Base-by-base conservation (phyloP, 1,140 invertebrate genomes). In the Leptinotarsa lineolata region DNA sequence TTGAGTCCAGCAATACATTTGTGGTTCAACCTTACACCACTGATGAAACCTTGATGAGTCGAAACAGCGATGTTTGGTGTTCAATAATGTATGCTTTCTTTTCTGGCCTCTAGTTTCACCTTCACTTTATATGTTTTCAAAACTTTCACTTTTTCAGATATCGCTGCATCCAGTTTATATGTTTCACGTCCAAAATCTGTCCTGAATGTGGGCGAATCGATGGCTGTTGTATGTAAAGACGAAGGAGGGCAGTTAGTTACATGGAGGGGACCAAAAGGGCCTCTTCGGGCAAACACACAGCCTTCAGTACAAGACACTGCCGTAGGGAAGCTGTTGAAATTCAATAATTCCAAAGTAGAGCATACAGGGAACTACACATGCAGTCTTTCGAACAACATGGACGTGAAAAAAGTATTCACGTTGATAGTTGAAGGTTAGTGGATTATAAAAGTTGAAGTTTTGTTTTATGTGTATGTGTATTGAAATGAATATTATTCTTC, bases 281-380 rank as follows among this genome's bases (percentile, higher is more conserved):
- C 44, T 24, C 67, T 68, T 20, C 46, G 67, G 5, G 44, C 67
- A n/a, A 48, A 68, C 24, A 68, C 67, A 21, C 30, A 58, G 15
- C 67, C 67, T 12, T 45, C 30, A 21, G 44, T 68, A 13, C 44
- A 54, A 20, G 67, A 68, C 2, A 68, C 67, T 15, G n/a, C 67
- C 15, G 24, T 58, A 58, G 67, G 67, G 4, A 68, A 68, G 20
- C 18, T 68, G 11, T 21, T 68, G 20, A 24, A 45, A 21, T 68
- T 68, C 46, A 48, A 21, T 21, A 12, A n/a, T 21, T n/a, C 46
- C 20, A 48, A 45, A 18, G 45, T 68, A 4, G 18, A 48, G 67
- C 30, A 68, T 58, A 68, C 67, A 11, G 67, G 67, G 11, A 68
- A 68, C 20, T 68, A 68, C 48, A 68, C 67, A 8, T 68, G 67